Evolutionary conservation across 2,888 invertebrate genomes (phyloP), one percentile per base, ranked within the genome.

Genomic region (Andrena flavipes): DNA sequence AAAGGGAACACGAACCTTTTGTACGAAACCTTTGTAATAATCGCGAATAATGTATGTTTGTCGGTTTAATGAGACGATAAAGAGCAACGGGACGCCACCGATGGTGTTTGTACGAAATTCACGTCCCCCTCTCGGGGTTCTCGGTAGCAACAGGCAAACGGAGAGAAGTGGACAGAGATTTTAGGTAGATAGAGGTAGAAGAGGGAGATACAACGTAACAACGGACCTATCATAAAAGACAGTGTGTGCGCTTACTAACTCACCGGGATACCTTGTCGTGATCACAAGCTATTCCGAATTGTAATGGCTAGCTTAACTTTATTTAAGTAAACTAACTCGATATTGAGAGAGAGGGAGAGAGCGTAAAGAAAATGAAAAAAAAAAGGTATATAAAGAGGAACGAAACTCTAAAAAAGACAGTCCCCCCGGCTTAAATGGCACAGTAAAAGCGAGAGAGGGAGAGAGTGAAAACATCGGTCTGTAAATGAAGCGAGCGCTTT

Each of bases 221-320:
- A 91, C 88, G 89, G 90, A 92, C 89, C 89, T 92, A 92, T 88
- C 86, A 92, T 90, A 91, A 93, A 91, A 92, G 91, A 92, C 92
- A 91, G 92, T 91, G 92, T 92, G 92, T 92, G 91, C 90, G 92
- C 92, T 92, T 93, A 92, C 90, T 92, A 92, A 92, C 89, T 86
- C 80, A 82, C 76, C 84, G 82, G 78, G 72, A 60, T 77, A 63
- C 60, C 78, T 87, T 76, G 79, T 29, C 70, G 62, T 13, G 62
- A 62, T 10, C 20, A 35, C 79, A 72, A 87, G 84, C 35, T 80
- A 49, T 75, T 82, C 84, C 84, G 86, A 80, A 84, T 65, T 84
- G 80, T 88, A 90, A 91, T 62, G 84, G 84, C 87, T 90, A 91
- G 87, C 80, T 87, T 88, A 88, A 88, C 86, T 88, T 69, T 88